These are phyloP conservation scores for Bubo bubo DNA, from an alignment of 2,113 vertebrate genomes.

Conservation along the genomic window DNA sequence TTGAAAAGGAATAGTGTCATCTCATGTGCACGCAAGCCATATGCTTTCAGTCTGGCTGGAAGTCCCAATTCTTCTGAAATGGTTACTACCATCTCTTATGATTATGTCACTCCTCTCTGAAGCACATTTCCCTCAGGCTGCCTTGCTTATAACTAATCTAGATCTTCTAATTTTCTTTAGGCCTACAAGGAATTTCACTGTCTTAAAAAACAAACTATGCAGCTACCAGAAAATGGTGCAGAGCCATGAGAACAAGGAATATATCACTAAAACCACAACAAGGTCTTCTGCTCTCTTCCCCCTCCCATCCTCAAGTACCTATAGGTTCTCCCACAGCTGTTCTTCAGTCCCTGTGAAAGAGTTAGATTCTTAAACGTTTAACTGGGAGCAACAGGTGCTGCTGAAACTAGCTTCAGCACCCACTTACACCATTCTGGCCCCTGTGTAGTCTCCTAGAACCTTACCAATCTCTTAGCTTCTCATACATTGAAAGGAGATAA, in stretches of 20 bases:
- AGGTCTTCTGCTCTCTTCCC: background rate
- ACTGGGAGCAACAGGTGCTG: background rate
- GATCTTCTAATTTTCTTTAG: background rate
- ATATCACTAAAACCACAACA: background rate
- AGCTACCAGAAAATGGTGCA: background rate
- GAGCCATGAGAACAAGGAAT: background rate
- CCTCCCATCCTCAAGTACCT: background rate
- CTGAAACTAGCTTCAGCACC: background rate
- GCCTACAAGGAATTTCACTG: background rate
- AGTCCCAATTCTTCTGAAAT: background rate
- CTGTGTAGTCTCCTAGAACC: background rate
- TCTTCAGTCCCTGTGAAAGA: background rate
- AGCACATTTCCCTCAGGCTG: background rate
- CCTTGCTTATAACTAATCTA: background rate
- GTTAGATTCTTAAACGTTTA: background rate
- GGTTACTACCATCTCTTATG: background rate
- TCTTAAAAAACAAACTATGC: background rate
- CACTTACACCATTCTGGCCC: too few species aligned
- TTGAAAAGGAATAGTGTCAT: fast-evolving
- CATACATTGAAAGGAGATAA: background rate
- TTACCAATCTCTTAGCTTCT: background rate
- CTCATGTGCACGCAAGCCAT: fast-evolving
- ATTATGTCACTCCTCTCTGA: background rate
- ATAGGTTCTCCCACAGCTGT: background rate
- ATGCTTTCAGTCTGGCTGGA: background rate